phyloP scores from a whole-genome alignment of 2,888 invertebrate species.

The Eupithecia abbreviata region DNA sequence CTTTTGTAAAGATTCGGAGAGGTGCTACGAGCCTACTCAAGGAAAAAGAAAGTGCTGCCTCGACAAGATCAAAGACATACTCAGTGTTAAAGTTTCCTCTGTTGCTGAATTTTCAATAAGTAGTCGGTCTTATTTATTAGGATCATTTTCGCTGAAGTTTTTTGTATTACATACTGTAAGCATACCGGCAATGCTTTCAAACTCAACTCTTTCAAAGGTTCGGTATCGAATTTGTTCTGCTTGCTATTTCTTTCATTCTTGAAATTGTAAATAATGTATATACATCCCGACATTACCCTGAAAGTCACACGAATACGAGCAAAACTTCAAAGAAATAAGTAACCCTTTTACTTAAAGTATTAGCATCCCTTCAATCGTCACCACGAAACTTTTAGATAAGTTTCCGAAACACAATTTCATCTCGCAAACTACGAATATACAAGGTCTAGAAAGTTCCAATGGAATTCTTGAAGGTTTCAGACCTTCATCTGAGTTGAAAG shows the following conservation, averaged over 20 bases:
- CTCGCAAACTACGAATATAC: constrained; percentile 15
- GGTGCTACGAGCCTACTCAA: constrained; percentile 25
- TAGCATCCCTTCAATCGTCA: constrained; percentile 15
- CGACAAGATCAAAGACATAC: constrained; percentile 25
- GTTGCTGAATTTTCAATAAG: constrained; percentile 9
- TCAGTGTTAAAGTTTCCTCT: constrained; percentile 21
- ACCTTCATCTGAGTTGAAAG: constrained; percentile 6
- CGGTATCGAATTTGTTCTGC: background rate
- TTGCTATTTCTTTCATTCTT: background rate
- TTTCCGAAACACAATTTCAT: constrained; percentile 31
- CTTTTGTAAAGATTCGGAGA: constrained; percentile 22
- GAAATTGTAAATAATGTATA: background rate
- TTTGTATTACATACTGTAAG: background rate
- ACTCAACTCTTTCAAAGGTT: background rate
- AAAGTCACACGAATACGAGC: background rate
- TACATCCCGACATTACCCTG: background rate
- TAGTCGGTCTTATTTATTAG: background rate
- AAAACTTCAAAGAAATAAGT: constrained; percentile 4
- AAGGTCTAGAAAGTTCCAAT: constrained; percentile 30
- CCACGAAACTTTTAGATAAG: constrained; percentile 22
- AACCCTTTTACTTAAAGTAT: constrained; percentile 2
- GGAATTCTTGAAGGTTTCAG: constrained; percentile 30
- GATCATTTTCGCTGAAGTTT: background rate
- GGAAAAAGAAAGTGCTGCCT: constrained; percentile 18
- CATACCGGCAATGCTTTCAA: no score